These are phyloP conservation scores for Lycodopsis pacificus DNA, from an alignment of 2,797 vertebrate genomes.

Conservation along the genomic window DNA sequence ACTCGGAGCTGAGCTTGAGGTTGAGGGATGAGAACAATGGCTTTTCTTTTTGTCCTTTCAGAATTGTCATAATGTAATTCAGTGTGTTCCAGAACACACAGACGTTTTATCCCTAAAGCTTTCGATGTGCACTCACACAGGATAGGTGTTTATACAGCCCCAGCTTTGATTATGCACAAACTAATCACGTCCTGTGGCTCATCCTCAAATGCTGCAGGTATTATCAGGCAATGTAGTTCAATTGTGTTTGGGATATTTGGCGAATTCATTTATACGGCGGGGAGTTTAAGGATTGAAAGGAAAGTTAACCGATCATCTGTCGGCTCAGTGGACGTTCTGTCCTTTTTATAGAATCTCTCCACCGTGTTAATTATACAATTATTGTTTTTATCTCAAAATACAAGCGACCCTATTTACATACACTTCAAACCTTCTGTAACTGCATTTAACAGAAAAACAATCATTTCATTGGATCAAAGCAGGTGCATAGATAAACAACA, in stretches of 20 bases:
- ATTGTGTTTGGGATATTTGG: not conserved
- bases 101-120: conserved; percentile 29
- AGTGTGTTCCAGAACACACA: conserved; percentile 29
- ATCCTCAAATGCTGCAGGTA: conserved; percentile 16
- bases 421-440: not conserved
- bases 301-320: not conserved
- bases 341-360: not conserved
- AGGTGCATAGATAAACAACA: not conserved
- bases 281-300: not conserved
- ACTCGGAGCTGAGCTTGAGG: not conserved
- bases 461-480: not conserved
- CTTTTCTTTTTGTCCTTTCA: conserved; percentile 18
- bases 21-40: conserved; percentile 11
- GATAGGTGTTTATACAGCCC: conserved; percentile 32
- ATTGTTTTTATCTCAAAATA: not conserved
- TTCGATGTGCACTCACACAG: conserved; percentile 31
- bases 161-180: conserved; percentile 39
- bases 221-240: not conserved
- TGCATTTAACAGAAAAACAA: conserved; percentile 14
- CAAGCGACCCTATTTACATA: conserved; percentile 12
- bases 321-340: not conserved
- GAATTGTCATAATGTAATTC: conserved; percentile 14
- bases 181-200: conserved; percentile 41
- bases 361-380: not conserved
- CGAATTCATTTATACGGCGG: not conserved